Evolutionary conservation across 1,140 invertebrate genomes (phyloP).

Genomic region (Dolichoris vasculosae): DNA sequence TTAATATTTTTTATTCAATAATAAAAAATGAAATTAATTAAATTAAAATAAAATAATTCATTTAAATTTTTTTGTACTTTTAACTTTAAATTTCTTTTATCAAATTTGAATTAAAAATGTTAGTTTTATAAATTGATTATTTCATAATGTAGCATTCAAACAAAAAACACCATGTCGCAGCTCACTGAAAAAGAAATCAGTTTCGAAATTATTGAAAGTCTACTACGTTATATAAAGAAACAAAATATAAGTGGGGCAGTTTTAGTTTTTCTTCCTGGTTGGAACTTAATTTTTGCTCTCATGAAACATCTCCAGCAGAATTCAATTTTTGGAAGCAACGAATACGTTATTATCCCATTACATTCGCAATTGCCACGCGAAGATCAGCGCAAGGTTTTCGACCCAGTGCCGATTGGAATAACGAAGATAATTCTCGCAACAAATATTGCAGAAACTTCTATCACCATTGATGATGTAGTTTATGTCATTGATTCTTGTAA

Average conservation of each 20-base stretch:
- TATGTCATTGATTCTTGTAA: conserved; percentile 97
- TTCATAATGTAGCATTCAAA: conserved; percentile 72
- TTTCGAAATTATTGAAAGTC: conserved; percentile 91
- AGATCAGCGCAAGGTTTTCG: conserved; percentile 91
- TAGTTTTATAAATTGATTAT: background rate
- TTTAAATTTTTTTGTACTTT: background rate
- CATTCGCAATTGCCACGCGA: conserved; percentile 93
- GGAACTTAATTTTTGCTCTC: conserved; percentile 94
- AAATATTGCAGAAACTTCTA: conserved; percentile 95
- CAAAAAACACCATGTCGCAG: conserved; percentile 82
- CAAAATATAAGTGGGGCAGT: conserved; percentile 88
- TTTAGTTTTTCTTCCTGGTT: conserved; percentile 93
- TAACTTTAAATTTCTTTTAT: background rate
- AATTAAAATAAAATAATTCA: no score
- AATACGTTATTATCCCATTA: conserved; percentile 86
- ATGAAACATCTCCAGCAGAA: conserved; percentile 89
- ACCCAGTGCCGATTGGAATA: conserved; percentile 81
- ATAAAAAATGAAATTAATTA: no score
- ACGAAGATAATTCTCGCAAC: conserved; percentile 93
- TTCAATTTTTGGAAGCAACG: conserved; percentile 82
- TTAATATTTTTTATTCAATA: no score
- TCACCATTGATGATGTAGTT: conserved; percentile 97
- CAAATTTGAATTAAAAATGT: background rate
- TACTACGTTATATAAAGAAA: conserved; percentile 85
- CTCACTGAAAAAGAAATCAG: conserved; percentile 92